Base-by-base conservation (phyloP, 2,113 vertebrate species). In the Rhinogobius similis region DNA sequence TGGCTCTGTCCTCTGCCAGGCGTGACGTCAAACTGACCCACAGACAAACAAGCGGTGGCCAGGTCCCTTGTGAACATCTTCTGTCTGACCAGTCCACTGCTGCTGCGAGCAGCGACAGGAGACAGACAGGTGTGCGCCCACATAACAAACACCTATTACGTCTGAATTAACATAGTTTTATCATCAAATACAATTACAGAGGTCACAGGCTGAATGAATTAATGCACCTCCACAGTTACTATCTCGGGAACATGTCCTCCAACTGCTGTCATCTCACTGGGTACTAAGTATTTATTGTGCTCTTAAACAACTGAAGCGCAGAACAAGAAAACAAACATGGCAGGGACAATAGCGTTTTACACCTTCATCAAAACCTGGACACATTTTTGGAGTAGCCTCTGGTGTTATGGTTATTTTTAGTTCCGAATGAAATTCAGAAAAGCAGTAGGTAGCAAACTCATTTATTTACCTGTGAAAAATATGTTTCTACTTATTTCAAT, bases 371-470 rank as follows among this genome's bases (percentile, higher is more conserved):
- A 64, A 21, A 27, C 27, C 27, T 58, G 69, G 76, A 78, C 70
- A 52, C 58, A 79, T 69, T 81, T 82, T 66, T 78, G 86, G 82
- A 77, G 82, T 68, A 72, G 81, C 84, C 77, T 71, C 64, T 75
- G 46, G 73, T 7, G 5, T 8, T 6, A 32, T 6, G 29, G 76
- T 87, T 91, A 91, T 91, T 91, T 91, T 90, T 90, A 92, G 90
- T 78, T 24, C 23, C 13, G 12, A 64, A 76, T 75, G 75, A 84
- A 84, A 21, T 50, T 21, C 46, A 50, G 44, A 20, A 48, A 82
- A 76, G 53, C 73, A 78, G 75, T 72, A 83, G 81, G 86, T 76
- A 86, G 66, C 41, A 23, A 63, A 66, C 38, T 65, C 75, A 78
- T 82, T 88, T 65, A 83, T 88, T 90, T 61, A 36, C 38, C 79